Evolutionary conservation across 2,888 invertebrate genomes (phyloP), one percentile per base, ranked within the genome.

Genomic region (Scaptomyza caliginosa): DNA sequence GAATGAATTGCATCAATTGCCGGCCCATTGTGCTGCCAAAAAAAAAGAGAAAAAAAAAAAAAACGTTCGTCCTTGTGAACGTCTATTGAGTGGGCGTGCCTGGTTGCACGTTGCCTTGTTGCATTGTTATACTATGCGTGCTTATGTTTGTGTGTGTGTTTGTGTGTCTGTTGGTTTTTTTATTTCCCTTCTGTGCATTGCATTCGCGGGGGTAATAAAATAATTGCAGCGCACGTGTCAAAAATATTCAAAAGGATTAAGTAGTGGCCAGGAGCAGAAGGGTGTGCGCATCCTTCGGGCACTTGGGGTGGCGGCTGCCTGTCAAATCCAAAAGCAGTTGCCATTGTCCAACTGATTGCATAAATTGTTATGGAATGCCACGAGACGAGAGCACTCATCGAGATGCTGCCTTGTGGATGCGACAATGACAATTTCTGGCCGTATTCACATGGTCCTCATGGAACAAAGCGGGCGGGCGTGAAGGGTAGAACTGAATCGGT

Each of bases 211-310:
- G 70, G 84, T 89, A 88, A 90, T 87, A 86, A 88, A 89, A 89
- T 88, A 89, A 90, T 89, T 89, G 86, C 86, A 88, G 71, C 73
- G 80, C 89, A 90, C 89, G 90, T 89, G 89, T 76, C 90, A 86
- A 80, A 85, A 89, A 89, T 88, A 88, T 88, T 86, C 82, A 85
- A 86, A 85, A 88, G 85, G 85, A 80, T 86, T 84, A 88, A 85
- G 50, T 19, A 34, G 34, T 38, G 43, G 38, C 43, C 43, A 16
- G 36, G 4, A 28, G 19, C 32, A 38, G 8, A 32, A n/a, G n/a
- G 16, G 26, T 34, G 19, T n/a, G 32, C 32, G 26, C 11, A 11
- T 28, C 19, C 40, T 34, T 43, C 36, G 26, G 62, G 13, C 2
- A 17, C 24, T 48, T 30, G 46, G 43, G 46, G 43, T 45, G 52